Evolutionary conservation across 2,113 vertebrate genomes (phyloP), one percentile per base, ranked within the genome.

Genomic region (Trogon surrucura): DNA sequence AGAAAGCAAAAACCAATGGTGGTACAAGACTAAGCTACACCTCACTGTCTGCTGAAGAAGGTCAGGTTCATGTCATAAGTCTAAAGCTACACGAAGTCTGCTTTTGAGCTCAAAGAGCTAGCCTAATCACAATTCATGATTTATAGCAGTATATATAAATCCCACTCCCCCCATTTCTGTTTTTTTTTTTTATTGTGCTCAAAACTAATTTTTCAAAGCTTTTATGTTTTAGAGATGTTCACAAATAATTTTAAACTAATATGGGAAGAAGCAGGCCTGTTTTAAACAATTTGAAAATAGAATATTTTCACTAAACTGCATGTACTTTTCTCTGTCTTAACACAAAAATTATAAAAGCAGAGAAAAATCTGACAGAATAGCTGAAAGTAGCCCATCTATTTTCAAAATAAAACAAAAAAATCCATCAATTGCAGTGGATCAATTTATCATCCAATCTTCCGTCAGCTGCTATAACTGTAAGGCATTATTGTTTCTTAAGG

Each of bases 151-250:
- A 16, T 8, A 41, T 41, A 11, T 41, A 41, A 54, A 71, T 14
- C 2, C 21, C 1, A 10, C 29, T 13, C 17, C 3, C 11, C 21
- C 4, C 16, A 6, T 18, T 14, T 3, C 5, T 9, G 6, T 15
- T 21, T 32, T 47, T 17, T 5, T 2, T 17, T 6, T 5, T 38
- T 22, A 41, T 13, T 41, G 36, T 36, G 9, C 9, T 36, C 36
- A 36, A 36, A 36, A 36, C 36, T 36, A 36, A 36, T 36, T 36
- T 36, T 36, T 36, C 36, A 36, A 36, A 36, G 36, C 36, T 36
- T 36, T 36, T 36, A 36, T 36, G 36, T 36, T 36, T 48, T 61
- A n/a, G 25, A 61, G 13, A 79, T n/a, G 11, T 17, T 21, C 7
- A 5, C 36, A 72, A 82, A n/a, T 6, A 83, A n/a, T 41, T 85